Conservation (phyloP, 2,797 vertebrate species). For the Anolis apletophallus region DNA sequence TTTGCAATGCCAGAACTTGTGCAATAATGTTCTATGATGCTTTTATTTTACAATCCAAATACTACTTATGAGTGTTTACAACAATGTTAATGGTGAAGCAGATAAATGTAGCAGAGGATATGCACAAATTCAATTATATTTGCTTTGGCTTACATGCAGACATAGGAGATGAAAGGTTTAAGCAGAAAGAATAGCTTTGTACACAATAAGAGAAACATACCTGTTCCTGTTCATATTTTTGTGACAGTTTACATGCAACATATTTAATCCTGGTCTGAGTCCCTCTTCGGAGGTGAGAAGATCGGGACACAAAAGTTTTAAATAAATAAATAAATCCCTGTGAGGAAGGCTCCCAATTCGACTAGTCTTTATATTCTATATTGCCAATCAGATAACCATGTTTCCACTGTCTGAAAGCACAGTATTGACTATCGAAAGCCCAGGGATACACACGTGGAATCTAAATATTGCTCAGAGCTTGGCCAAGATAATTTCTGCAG, state of each 20-base stretch:
- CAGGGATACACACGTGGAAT: not conserved
- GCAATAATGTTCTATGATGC: too few relatives aligned
- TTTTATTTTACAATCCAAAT: too few relatives aligned
- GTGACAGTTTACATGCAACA: not conserved
- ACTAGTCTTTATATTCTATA: not conserved
- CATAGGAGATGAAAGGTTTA: not conserved
- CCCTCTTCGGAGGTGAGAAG: too few relatives aligned
- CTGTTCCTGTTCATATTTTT: conserved; percentile 1
- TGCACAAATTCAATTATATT: not conserved
- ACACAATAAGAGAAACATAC: not conserved
- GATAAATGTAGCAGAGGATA: not conserved
- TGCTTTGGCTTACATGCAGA: not conserved
- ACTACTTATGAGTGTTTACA: too few relatives aligned
- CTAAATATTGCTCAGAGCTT: not conserved
- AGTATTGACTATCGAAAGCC: not conserved
- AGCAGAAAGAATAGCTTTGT: not conserved
- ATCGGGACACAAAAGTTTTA: too few relatives aligned
- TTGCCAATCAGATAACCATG: not conserved
- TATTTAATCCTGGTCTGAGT: too few relatives aligned
- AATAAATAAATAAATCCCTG: too few relatives aligned
- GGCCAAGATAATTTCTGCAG: not conserved
- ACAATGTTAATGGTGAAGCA: not conserved
- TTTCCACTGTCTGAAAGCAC: not conserved
- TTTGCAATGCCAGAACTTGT: too few relatives aligned
- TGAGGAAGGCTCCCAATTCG: not conserved